These are phyloP conservation scores for Argyra leucocephala DNA, from an alignment of 2,888 invertebrate species.

Conservation along the genomic window DNA sequence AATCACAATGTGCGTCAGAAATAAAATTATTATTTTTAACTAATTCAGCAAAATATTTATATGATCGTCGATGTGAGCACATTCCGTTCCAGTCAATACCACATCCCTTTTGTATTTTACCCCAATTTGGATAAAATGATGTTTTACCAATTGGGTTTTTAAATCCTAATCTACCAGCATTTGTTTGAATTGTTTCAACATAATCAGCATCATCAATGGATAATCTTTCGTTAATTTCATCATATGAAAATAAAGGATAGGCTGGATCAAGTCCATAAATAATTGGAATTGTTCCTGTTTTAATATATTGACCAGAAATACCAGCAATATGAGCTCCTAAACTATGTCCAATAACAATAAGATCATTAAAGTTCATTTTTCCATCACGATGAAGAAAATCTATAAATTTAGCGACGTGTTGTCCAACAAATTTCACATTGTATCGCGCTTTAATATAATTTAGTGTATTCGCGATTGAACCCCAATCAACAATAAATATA, in stretches of 20 bases:
- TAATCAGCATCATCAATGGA: slow-evolving; percentile 29
- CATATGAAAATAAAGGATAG: slow-evolving; percentile 25
- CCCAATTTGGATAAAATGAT: slow-evolving; percentile 46
- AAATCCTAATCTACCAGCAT: slow-evolving; percentile 28
- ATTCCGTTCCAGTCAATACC: slow-evolving; percentile 36
- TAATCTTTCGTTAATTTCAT: slow-evolving; percentile 22
- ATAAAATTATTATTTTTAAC: slow-evolving; percentile 32
- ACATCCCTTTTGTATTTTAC: slow-evolving; percentile 47
- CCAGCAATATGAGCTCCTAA: slow-evolving; percentile 51
- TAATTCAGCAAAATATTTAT: slow-evolving; percentile 44
- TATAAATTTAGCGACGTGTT: slow-evolving; percentile 26
- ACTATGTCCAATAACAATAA: slow-evolving; percentile 49
- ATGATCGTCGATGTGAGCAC: slow-evolving; percentile 44
- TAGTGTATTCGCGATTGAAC: slow-evolving; percentile 42
- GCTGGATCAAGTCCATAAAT: slow-evolving; percentile 44
- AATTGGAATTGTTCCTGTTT: slow-evolving; percentile 46
- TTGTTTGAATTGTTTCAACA: slow-evolving; percentile 31
- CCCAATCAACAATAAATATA: slow-evolving; percentile 52
- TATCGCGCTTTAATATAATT: slow-evolving; percentile 48
- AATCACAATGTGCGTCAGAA: slow-evolving; percentile 27
- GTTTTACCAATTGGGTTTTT: slow-evolving; percentile 33
- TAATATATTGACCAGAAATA: slow-evolving; percentile 48
- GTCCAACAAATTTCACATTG: slow-evolving; percentile 26
- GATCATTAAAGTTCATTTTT: slow-evolving; percentile 42
- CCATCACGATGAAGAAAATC: slow-evolving; percentile 43